Evolutionary conservation across 1,140 invertebrate species (phyloP).

Genomic region (Papilio xuthus): DNA sequence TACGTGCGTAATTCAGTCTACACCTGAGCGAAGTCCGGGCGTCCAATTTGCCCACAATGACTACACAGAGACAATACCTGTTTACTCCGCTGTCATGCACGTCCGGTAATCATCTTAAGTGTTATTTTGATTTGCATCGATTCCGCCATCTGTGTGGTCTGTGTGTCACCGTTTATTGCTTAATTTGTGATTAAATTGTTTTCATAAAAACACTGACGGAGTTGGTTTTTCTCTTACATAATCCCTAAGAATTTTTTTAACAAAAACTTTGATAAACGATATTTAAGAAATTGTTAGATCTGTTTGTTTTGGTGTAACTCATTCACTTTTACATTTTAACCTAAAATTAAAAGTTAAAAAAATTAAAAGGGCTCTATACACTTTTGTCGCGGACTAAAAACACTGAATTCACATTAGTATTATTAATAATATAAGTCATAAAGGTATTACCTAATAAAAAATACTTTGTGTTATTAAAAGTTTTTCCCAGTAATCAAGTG

Average conservation of each 20-base stretch:
- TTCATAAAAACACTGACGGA: neutral
- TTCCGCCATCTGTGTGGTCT: conserved; percentile 50
- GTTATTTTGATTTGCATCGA: conserved; percentile 52
- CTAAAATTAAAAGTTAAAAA: no score
- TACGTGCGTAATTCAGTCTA: conserved; percentile 72
- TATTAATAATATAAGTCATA: no score
- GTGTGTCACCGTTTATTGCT: neutral
- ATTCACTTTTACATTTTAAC: no score
- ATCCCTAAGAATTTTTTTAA: no score
- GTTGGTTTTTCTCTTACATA: no score
- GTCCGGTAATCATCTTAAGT: conserved; percentile 52
- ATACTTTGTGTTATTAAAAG: neutral
- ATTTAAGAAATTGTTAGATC: no score
- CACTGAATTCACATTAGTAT: no score
- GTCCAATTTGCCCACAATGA: conserved; percentile 55
- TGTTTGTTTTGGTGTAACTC: no score
- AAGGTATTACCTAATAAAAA: neutral
- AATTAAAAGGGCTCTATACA: no score
- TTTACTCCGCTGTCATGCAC: conserved; percentile 51
- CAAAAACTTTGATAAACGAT: no score
- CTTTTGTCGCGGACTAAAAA: no score
- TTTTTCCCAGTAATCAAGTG: conserved; percentile 1
- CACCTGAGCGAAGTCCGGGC: conserved; percentile 47
- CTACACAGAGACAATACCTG: conserved; percentile 55
- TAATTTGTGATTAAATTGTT: conserved; percentile 16